phyloP scores from a whole-genome alignment of 2,888 invertebrate genomes.

The Melieria picta region DNA sequence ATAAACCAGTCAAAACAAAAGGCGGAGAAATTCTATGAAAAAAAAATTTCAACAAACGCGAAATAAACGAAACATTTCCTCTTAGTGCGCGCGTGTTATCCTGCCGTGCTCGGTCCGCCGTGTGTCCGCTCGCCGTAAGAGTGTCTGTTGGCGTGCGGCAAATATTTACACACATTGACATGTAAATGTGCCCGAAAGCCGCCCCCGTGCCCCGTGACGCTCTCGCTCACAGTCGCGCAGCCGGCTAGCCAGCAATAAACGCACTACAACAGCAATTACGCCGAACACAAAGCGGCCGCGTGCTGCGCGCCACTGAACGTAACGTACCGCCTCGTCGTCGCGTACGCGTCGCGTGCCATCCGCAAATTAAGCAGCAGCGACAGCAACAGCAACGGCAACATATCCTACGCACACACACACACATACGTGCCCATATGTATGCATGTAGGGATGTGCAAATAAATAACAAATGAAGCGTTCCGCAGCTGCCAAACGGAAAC shows the following conservation, averaged over 20 bases:
- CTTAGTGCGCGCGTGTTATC: background rate
- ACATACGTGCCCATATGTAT: no score
- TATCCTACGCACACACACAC: no score
- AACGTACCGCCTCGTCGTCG: background rate
- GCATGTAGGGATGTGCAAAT: no score
- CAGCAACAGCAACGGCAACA: conserved; percentile 4
- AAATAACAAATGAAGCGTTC: no score
- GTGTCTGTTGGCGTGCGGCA: background rate
- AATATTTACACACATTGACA: background rate
- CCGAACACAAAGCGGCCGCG: background rate
- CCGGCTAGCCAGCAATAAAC: no score
- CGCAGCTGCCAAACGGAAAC: no score
- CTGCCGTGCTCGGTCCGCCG: background rate
- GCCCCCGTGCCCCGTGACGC: background rate
- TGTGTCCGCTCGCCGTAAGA: background rate
- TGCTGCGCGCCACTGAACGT: conserved; percentile 1
- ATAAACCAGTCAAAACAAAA: no score
- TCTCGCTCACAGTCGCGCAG: no score
- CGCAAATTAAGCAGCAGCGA: conserved; percentile 17
- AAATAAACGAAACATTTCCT: conserved; percentile 1
- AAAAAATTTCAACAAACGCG: background rate
- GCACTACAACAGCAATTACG: no score
- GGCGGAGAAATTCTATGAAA: no score
- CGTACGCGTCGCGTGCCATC: conserved; percentile 20
- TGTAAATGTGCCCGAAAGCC: background rate